Evolutionary conservation across 2,888 invertebrate genomes (phyloP).

Genomic region (Galerucella nymphaeae): DNA sequence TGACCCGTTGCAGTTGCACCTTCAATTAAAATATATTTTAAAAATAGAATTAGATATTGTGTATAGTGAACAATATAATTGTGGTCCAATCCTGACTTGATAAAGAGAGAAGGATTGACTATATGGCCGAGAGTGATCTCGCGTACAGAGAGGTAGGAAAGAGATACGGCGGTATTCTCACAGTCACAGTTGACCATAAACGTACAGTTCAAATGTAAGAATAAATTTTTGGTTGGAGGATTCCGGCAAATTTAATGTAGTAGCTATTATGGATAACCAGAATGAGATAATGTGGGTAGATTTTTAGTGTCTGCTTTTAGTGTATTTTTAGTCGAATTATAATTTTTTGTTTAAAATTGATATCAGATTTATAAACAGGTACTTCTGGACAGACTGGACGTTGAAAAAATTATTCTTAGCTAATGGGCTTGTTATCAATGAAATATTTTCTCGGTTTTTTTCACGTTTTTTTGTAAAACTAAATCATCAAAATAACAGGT

Average conservation of each 20-base stretch:
- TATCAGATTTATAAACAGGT: background rate
- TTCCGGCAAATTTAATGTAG: conserved; percentile 25
- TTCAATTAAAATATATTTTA: too few species aligned
- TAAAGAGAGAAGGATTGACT: conserved; percentile 9
- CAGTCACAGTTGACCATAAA: conserved; percentile 32
- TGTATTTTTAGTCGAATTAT: background rate
- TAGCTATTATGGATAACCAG: conserved; percentile 10
- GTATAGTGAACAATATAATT: too few species aligned
- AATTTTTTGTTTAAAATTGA: background rate
- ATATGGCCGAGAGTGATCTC: conserved; percentile 10
- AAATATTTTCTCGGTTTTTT: too few species aligned
- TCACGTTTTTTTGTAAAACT: too few species aligned
- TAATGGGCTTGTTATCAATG: too few species aligned
- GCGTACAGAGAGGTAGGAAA: conserved; percentile 2
- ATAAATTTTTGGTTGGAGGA: conserved; percentile 29
- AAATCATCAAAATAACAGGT: too few species aligned
- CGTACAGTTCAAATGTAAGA: conserved; percentile 28
- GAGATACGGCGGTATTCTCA: conserved; percentile 29
- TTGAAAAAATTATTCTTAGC: too few species aligned
- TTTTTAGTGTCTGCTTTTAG: background rate
- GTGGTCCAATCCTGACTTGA: conserved; percentile 3
- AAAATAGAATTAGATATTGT: too few species aligned
- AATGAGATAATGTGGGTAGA: conserved; percentile 15
- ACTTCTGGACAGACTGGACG: too few species aligned
- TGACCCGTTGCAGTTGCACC: too few species aligned